Conservation (phyloP, 2,888 invertebrate genomes). For the Drosophila pseudotakahashii region DNA sequence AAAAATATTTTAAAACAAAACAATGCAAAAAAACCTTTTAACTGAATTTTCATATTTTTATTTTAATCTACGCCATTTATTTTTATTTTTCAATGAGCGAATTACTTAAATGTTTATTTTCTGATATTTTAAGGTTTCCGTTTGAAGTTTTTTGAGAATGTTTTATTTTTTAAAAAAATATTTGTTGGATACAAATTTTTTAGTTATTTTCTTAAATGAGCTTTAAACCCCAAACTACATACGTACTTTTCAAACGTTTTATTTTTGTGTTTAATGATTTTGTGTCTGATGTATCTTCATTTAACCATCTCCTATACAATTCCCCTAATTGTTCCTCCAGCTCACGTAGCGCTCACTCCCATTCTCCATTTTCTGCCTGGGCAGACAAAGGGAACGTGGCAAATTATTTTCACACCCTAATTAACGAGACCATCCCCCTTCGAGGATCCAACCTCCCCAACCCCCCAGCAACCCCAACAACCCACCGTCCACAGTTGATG, state of each 20-base stretch:
- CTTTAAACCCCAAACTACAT: not conserved
- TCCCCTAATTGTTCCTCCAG: slow-evolving; percentile 28
- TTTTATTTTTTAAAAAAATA: too few species aligned
- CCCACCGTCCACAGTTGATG: slow-evolving; percentile 22
- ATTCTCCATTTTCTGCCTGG: slow-evolving; percentile 24
- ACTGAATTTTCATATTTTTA: too few species aligned
- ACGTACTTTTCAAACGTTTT: not conserved
- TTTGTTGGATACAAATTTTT: too few species aligned
- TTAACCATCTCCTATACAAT: slow-evolving; percentile 4
- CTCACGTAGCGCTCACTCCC: slow-evolving; percentile 23
- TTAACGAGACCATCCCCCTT: slow-evolving; percentile 42
- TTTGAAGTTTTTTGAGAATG: too few species aligned
- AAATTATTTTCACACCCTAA: slow-evolving; percentile 67
- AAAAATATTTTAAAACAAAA: too few species aligned
- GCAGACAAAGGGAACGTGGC: slow-evolving; percentile 39
- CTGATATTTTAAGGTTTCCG: too few species aligned
- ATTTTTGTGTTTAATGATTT: not conserved
- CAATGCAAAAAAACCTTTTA: too few species aligned
- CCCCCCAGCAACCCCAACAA: not conserved
- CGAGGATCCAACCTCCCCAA: not conserved
- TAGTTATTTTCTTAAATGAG: not conserved
- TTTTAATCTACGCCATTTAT: too few species aligned
- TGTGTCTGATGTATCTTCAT: not conserved
- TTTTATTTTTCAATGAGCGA: too few species aligned
- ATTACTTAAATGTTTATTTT: too few species aligned